Evolutionary conservation across 2,113 vertebrate genomes (phyloP).

Genomic region (Brienomyrus brachyistius): DNA sequence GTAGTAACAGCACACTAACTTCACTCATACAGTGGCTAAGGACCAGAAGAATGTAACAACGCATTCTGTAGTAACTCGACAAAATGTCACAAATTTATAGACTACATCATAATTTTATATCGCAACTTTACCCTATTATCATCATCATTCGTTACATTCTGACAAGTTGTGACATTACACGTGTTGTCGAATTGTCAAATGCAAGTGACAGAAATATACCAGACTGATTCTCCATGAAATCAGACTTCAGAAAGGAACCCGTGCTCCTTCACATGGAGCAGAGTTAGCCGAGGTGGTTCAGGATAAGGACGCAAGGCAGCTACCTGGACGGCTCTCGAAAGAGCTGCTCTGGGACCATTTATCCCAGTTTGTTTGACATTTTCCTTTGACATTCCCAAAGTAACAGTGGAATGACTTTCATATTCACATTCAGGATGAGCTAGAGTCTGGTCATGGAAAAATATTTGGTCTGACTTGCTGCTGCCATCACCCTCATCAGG

Average conservation of each 20-base stretch:
- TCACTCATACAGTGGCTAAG: neutral
- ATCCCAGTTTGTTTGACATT: neutral
- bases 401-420: neutral
- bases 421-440: neutral
- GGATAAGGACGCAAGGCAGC: neutral
- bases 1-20: neutral
- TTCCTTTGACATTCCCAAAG: neutral
- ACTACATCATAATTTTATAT: too few species aligned
- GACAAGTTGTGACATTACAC: neutral
- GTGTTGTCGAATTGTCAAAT: neutral
- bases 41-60: neutral
- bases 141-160: neutral
- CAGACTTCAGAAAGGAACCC: neutral
- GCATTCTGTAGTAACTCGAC: neutral
- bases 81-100: neutral
- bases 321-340: neutral
- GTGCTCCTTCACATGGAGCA: neutral
- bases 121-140: too few species aligned
- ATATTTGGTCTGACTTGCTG: neutral
- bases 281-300: neutral
- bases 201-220: neutral
- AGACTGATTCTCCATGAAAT: neutral
- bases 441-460: neutral
- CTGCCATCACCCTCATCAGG: neutral
- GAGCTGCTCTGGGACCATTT: neutral